Conservation (phyloP, 1,140 invertebrate genomes). For the Dendrolimus punctatus region DNA sequence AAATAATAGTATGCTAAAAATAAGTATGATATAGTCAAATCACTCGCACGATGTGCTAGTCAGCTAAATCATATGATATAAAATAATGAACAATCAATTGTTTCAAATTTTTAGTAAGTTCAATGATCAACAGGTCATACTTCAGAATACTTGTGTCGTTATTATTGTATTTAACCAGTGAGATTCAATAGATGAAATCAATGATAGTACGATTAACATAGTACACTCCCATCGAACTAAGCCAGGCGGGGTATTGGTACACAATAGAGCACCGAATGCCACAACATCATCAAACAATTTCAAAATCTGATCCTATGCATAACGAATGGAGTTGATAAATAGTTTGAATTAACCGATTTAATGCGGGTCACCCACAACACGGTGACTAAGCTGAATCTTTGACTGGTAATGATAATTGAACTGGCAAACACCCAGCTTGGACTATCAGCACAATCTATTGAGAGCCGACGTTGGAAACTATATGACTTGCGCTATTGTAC, state of each 20-base stretch:
- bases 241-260: slow-evolving; percentile 29
- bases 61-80: too few species aligned
- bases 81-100: too few species aligned
- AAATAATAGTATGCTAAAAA: too few species aligned
- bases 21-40: too few species aligned
- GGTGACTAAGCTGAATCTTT: slow-evolving; percentile 56
- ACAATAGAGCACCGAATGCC: slow-evolving; percentile 53
- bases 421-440: slow-evolving; percentile 66
- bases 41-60: too few species aligned
- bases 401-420: slow-evolving; percentile 69
- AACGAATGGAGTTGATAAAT: slow-evolving; percentile 70
- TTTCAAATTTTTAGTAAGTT: too few species aligned
- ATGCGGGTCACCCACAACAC: slow-evolving; percentile 66
- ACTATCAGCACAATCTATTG: slow-evolving; percentile 60
- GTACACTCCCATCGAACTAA: slow-evolving; percentile 66
- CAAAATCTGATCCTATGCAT: slow-evolving; percentile 70
- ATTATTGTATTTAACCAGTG: slow-evolving; percentile 28
- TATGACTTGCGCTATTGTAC: slow-evolving; percentile 67
- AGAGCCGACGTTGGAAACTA: slow-evolving; percentile 50
- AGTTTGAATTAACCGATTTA: slow-evolving; percentile 72
- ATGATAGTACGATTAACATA: slow-evolving; percentile 50
- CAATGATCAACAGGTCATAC: too few species aligned
- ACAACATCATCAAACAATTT: slow-evolving; percentile 70
- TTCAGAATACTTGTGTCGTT: too few species aligned
- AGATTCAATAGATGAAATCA: slow-evolving; percentile 56